Conservation (phyloP, 1,140 invertebrate genomes). For the Planococcus citri region DNA sequence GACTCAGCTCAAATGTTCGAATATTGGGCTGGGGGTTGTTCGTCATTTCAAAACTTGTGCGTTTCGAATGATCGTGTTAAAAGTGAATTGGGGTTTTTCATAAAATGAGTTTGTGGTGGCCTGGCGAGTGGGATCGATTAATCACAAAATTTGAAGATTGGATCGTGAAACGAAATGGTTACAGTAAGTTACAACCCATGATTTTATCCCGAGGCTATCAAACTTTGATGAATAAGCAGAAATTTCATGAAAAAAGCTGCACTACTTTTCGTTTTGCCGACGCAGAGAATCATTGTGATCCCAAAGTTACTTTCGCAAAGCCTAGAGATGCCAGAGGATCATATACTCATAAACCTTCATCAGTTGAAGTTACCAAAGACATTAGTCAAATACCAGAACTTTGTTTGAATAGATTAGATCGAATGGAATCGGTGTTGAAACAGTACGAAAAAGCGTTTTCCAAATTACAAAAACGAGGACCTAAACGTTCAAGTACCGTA, state of each 20-base stretch:
- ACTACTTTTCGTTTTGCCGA: background rate
- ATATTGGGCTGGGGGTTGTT: background rate
- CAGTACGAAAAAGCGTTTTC: constrained; percentile 9
- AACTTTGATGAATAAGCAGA: background rate
- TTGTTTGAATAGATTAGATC: background rate
- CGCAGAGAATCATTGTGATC: background rate
- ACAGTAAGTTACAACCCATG: background rate
- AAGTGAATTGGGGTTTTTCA: background rate
- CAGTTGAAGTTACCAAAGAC: background rate
- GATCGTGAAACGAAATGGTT: constrained; percentile 3
- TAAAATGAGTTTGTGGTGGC: constrained; percentile 16
- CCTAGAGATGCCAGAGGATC: background rate
- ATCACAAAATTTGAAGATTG: constrained; percentile 10
- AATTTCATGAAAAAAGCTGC: background rate
- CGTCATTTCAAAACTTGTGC: background rate
- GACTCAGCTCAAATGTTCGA: background rate
- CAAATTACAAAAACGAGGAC: background rate
- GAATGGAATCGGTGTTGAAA: background rate
- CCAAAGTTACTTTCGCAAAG: background rate
- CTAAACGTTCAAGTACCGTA: background rate
- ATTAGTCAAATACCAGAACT: background rate
- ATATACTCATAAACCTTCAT: background rate
- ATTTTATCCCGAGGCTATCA: background rate
- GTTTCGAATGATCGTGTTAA: background rate
- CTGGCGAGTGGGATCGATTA: constrained; percentile 8